phyloP scores from a whole-genome alignment of 2,888 invertebrate genomes.

The Embidobia sp. region DNA sequence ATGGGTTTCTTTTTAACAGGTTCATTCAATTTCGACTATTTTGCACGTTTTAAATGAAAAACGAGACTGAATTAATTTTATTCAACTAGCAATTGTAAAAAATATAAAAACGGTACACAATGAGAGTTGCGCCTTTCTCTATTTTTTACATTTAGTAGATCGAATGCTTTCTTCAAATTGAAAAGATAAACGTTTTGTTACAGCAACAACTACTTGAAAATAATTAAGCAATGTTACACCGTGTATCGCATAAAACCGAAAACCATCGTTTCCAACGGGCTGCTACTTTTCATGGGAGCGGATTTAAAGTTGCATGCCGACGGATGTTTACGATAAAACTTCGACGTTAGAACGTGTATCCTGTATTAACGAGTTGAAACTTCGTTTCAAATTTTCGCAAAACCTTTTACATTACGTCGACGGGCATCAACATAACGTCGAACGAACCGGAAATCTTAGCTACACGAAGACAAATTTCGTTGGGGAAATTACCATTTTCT shows the following conservation, averaged over 20 bases:
- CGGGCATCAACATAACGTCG: conserved; percentile 24
- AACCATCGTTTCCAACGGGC: conserved; percentile 36
- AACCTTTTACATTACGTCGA: conserved; percentile 37
- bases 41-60: conserved; percentile 6
- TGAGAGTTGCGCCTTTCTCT: no score
- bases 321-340: conserved; percentile 54
- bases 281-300: conserved; percentile 29
- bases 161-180: conserved; percentile 38
- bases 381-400: conserved; percentile 45
- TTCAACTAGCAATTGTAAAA: conserved; percentile 21
- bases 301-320: no score
- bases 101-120: no score
- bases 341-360: conserved; percentile 46
- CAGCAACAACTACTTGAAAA: conserved; percentile 13
- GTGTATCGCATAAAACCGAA: conserved; percentile 47
- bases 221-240: conserved; percentile 31
- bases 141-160: conserved; percentile 26
- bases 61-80: conserved; percentile 22
- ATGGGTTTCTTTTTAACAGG: conserved; percentile 17
- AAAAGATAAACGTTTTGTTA: conserved; percentile 15
- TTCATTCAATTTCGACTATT: conserved; percentile 26
- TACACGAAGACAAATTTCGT: conserved; percentile 40
- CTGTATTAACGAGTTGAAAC: conserved; percentile 48
- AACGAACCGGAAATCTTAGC: conserved; percentile 9
- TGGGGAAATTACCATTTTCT: conserved; percentile 33